phyloP scores from a whole-genome alignment of 1,140 invertebrate species.

The Aphelenchoides fujianensis region DNA sequence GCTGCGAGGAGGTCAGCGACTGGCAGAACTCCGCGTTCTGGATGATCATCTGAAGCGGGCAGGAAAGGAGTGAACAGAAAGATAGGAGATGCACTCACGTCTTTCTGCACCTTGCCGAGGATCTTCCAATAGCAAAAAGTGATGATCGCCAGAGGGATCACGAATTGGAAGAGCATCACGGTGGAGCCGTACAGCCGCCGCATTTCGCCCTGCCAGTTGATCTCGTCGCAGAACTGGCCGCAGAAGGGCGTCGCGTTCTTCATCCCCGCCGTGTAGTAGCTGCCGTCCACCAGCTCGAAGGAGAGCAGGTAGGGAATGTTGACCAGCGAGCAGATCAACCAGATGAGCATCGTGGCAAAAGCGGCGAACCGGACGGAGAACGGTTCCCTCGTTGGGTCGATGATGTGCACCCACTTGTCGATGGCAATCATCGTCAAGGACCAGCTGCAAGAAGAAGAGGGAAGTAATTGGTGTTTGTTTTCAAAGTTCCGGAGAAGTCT shows the following conservation, averaged over 20 bases:
- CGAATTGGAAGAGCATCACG: slow-evolving; percentile 60
- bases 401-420: slow-evolving; percentile 58
- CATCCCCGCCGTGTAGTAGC: slow-evolving; percentile 47
- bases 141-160: slow-evolving; percentile 60
- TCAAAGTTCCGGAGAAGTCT: too few relatives aligned
- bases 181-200: slow-evolving; percentile 53
- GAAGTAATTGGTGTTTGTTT: too few relatives aligned
- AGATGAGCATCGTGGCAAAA: slow-evolving; percentile 54
- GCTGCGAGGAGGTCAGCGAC: slow-evolving; percentile 49
- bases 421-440: slow-evolving; percentile 57
- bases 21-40: slow-evolving; percentile 59
- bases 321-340: slow-evolving; percentile 51
- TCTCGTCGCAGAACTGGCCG: slow-evolving; percentile 57
- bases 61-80: background rate
- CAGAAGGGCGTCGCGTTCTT: slow-evolving; percentile 55
- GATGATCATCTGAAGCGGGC: slow-evolving; percentile 54
- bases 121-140: slow-evolving; percentile 60
- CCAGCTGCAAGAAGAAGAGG: slow-evolving; percentile 54
- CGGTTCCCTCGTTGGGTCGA: slow-evolving; percentile 39
- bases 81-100: too few relatives aligned
- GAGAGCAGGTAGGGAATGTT: slow-evolving; percentile 58
- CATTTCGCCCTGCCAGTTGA: slow-evolving; percentile 55
- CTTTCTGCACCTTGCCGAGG: slow-evolving; percentile 51
- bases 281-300: slow-evolving; percentile 54
- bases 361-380: slow-evolving; percentile 43